Evolutionary conservation across 2,888 invertebrate species (phyloP).

Genomic region (Brenthis daphne): DNA sequence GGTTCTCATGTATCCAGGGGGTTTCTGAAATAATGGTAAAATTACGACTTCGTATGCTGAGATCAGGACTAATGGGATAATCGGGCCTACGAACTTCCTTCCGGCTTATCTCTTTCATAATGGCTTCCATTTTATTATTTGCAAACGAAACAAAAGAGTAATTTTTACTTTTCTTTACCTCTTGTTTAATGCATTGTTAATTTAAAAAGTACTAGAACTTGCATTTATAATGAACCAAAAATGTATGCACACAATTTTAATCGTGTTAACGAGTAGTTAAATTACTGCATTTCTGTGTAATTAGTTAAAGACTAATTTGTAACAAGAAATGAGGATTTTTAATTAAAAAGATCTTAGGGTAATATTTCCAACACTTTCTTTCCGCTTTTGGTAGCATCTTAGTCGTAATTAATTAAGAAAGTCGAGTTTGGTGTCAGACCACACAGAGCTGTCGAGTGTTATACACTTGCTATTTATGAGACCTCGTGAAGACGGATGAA

Average conservation of each 20-base stretch:
- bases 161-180: no score
- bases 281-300: slow-evolving; percentile 4
- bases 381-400: slow-evolving; percentile 12
- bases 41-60: slow-evolving; percentile 20
- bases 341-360: slow-evolving; percentile 17
- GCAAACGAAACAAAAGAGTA: no score
- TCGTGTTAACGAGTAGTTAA: background rate
- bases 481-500: slow-evolving; percentile 63
- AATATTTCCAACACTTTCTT: slow-evolving; percentile 14
- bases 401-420: slow-evolving; percentile 28
- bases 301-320: slow-evolving; percentile 5
- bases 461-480: slow-evolving; percentile 42
- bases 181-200: no score
- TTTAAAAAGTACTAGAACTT: no score
- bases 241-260: background rate
- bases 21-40: slow-evolving; percentile 19
- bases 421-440: slow-evolving; percentile 25
- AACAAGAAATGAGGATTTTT: slow-evolving; percentile 6
- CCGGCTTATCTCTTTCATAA: background rate
- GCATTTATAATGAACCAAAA: no score
- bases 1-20: slow-evolving; percentile 38
- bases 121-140: background rate
- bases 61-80: slow-evolving; percentile 20
- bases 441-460: slow-evolving; percentile 28
- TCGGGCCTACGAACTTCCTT: background rate